Evolutionary conservation across 2,888 invertebrate species (phyloP), one percentile per base, ranked within the genome.

Genomic region (Troides helena): DNA sequence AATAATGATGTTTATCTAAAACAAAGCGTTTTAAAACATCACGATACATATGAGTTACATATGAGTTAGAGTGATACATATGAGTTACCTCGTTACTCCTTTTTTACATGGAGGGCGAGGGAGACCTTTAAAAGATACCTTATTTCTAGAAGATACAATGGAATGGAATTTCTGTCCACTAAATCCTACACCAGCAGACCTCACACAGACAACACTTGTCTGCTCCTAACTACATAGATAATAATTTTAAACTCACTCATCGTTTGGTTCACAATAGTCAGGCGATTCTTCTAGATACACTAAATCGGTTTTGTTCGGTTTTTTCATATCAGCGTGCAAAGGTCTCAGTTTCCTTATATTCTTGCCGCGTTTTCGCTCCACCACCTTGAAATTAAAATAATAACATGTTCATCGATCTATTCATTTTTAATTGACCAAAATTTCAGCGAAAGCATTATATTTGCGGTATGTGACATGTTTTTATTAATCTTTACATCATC

Each of bases 271-370:
- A 85, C 98, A 98, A 84, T 97, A 98, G 87, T 98, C 97, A 0
- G 98, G 98, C 23, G 98, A 98, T 80, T 98, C 97, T 80, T 98
- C 97, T 77, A 98, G 89, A 84, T 96, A 98, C 21, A 98, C 97
- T 76, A 98, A 92, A 87, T 98, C 98, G n/a, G 96, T 96, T 86
- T 97, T 97, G 80, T 97, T 96, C 1, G 98, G 97, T 83, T 96
- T 96, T 87, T 97, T 97, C 88, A 96, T 94, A 74, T 97, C 97
- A 36, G 95, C 94, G 80, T 95, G 95, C 61, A 95, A 87, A 0
- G 96, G 96, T 78, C 96, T 93, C 67, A 97, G 88, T 80, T 96
- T 95, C 75, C 96, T 94, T 70, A 94, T 93, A 75, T 94, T 94
- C 74, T 94, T 94, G 62, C 94, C 94, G 75, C 94, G 90, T 82